These are phyloP conservation scores for Scrobipalpa atriplicella DNA, from an alignment of 2,888 invertebrate genomes.

Conservation along the genomic window DNA sequence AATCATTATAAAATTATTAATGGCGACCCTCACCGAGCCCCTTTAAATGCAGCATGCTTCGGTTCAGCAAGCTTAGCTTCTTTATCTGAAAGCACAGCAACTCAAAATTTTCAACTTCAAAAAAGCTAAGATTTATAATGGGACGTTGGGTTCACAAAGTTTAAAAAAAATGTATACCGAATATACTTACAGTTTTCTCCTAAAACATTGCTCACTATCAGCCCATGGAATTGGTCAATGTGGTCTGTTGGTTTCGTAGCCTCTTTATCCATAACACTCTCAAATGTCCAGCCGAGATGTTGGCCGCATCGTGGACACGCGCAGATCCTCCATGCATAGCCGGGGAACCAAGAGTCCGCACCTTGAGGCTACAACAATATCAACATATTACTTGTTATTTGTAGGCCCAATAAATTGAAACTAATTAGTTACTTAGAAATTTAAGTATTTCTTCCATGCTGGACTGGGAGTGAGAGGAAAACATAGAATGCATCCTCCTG, in stretches of 20 bases:
- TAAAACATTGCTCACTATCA: slow-evolving; percentile 71
- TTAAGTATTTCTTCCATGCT: too few relatives aligned
- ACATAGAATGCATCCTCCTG: too few relatives aligned
- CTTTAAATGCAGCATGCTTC: slow-evolving; percentile 14
- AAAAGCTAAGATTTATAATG: background rate
- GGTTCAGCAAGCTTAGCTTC: slow-evolving; percentile 18
- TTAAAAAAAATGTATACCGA: too few relatives aligned
- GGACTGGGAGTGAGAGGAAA: too few relatives aligned
- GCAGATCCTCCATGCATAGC: slow-evolving; percentile 84
- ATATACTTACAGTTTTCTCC: slow-evolving; percentile 76
- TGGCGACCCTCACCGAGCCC: slow-evolving; percentile 26
- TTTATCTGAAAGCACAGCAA: slow-evolving; percentile 25
- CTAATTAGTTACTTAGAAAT: too few relatives aligned
- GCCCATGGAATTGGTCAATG: slow-evolving; percentile 66
- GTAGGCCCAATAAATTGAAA: too few relatives aligned
- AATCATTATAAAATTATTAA: background rate
- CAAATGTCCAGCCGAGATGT: slow-evolving; percentile 85
- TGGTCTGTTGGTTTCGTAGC: slow-evolving; percentile 45
- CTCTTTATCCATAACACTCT: slow-evolving; percentile 48
- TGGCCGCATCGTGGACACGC: slow-evolving; percentile 84
- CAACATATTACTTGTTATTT: background rate
- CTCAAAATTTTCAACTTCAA: slow-evolving; percentile 26
- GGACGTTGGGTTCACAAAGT: too few relatives aligned
- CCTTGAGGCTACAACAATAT: slow-evolving; percentile 71
- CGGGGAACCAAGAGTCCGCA: slow-evolving; percentile 86